A percentile compares a stretch with the other conserved stretches of the same genome.
Evolutionary conservation across 2,113 vertebrate genomes (phyloP).

Genomic region (Notothenia coriiceps): DNA sequence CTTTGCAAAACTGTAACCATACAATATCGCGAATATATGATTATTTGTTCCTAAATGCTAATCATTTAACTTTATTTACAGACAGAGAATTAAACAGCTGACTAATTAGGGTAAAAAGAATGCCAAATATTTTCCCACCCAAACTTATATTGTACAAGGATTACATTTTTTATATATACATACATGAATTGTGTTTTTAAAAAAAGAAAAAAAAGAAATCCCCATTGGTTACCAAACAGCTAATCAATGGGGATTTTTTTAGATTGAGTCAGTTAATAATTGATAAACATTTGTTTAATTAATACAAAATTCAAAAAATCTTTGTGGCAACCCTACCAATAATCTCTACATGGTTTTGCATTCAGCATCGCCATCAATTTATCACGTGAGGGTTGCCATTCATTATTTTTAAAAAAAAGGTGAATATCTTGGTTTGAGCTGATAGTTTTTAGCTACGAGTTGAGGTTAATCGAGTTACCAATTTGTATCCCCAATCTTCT

Average conservation of each 20-base stretch:
- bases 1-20: not conserved
- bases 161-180: too few species aligned
- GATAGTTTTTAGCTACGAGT: conserved; percentile 20
- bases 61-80: too few species aligned
- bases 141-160: not conserved
- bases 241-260: not conserved
- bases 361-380: not conserved
- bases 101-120: too few species aligned
- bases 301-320: not conserved
- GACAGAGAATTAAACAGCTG: too few species aligned
- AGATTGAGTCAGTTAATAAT: not conserved
- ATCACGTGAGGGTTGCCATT: not conserved
- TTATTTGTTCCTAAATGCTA: too few species aligned
- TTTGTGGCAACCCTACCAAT: not conserved
- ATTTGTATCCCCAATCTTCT: conserved; percentile 46
- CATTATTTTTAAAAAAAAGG: not conserved
- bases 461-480: conserved; percentile 59
- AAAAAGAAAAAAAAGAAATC: too few species aligned
- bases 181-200: too few species aligned
- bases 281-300: not conserved
- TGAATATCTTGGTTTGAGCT: conserved; percentile 8
- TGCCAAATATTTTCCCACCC: too few species aligned
- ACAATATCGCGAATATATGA: not conserved
- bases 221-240: too few species aligned
- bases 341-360: not conserved